Evolutionary conservation across 2,113 vertebrate species (phyloP).

Genomic region (Sander vitreus): DNA sequence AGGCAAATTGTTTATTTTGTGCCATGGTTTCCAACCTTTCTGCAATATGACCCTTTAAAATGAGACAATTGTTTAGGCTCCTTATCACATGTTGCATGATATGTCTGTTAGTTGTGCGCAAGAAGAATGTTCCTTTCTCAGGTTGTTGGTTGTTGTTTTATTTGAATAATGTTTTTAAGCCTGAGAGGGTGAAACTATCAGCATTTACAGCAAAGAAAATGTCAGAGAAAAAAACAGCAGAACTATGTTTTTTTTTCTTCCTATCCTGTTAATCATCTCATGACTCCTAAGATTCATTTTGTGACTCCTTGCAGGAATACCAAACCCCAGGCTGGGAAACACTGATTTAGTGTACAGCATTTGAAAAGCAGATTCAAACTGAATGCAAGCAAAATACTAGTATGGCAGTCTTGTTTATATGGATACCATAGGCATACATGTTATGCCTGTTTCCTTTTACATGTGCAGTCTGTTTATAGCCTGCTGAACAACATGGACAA

Average conservation of each 20-base stretch:
- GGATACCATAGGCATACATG: background rate
- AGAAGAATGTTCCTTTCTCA: background rate
- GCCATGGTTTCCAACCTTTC: background rate
- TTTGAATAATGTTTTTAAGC: background rate
- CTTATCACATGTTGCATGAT: background rate
- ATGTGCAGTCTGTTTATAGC: background rate
- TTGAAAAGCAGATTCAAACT: background rate
- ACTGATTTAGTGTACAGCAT: background rate
- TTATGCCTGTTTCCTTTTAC: background rate
- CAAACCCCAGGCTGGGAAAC: no score
- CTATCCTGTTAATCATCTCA: background rate
- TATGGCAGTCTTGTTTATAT: background rate
- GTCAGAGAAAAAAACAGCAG: no score
- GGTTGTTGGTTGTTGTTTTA: background rate
- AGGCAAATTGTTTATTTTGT: background rate
- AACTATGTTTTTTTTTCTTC: background rate
- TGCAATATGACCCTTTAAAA: background rate
- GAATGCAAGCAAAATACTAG: background rate
- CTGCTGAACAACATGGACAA: background rate
- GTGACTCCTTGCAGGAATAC: background rate
- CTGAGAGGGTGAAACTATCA: background rate
- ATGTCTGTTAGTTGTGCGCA: background rate
- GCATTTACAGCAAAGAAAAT: background rate
- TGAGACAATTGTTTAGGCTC: background rate
- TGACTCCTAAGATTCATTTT: background rate